Conservation (phyloP, 1,140 invertebrate species). For the Cydia fagiglandana region DNA sequence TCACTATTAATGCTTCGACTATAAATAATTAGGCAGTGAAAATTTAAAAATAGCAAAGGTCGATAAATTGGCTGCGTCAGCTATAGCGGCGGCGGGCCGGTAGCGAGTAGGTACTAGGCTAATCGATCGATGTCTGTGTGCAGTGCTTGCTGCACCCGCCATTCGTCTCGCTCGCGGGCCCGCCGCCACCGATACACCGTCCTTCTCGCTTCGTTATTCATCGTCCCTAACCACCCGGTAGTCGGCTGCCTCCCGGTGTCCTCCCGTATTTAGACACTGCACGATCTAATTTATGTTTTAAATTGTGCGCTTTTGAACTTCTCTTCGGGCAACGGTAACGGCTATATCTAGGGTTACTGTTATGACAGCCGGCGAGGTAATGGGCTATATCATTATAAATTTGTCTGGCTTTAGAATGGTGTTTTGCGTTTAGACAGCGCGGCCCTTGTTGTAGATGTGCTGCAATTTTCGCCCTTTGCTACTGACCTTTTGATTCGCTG, state of each 20-base stretch:
- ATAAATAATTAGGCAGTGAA: conserved; percentile 64
- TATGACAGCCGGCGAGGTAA: conserved; percentile 55
- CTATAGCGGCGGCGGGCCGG: conserved; percentile 48
- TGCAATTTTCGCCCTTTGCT: conserved; percentile 42
- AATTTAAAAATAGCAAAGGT: conserved; percentile 64
- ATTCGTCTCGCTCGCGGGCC: conserved; percentile 57
- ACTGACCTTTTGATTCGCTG: conserved; percentile 37
- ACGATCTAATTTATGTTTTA: conserved; percentile 77
- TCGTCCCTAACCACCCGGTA: conserved; percentile 73
- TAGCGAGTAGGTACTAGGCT: conserved; percentile 49
- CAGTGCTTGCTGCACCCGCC: conserved; percentile 65
- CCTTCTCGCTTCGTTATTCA: conserved; percentile 69
- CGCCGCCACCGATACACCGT: conserved; percentile 54
- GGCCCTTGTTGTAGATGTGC: conserved; percentile 53
- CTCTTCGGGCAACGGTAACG: conserved; percentile 49
- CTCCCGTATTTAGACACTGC: conserved; percentile 73
- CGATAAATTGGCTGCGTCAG: conserved; percentile 64
- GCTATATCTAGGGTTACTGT: conserved; percentile 60
- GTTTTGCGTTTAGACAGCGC: conserved; percentile 47
- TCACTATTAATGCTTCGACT: conserved; percentile 39
- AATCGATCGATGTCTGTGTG: conserved; percentile 75
- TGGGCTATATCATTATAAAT: conserved; percentile 67
- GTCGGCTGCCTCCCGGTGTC: conserved; percentile 64
- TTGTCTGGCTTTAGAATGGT: conserved; percentile 55
- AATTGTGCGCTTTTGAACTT: conserved; percentile 66